Conservation (phyloP, 2,888 invertebrate genomes). For the Lasioglossum marginatum region DNA sequence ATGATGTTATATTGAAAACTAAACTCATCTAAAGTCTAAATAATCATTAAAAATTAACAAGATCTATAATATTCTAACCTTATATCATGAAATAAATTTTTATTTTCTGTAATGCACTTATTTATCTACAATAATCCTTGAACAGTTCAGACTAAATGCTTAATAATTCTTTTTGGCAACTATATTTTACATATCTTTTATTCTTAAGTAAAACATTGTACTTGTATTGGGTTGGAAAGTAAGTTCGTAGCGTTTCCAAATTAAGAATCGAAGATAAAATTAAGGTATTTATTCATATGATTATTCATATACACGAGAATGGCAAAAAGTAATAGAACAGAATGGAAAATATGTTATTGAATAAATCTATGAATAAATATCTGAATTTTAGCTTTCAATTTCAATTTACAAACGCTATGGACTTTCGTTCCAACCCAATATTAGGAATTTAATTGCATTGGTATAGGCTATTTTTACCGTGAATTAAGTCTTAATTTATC, state of each 20-base stretch:
- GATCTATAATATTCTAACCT: background rate
- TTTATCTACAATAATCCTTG: background rate
- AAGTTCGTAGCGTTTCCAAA: no score
- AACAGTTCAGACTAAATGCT: constrained; percentile 2
- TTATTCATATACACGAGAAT: no score
- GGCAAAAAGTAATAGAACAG: no score
- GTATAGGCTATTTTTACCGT: background rate
- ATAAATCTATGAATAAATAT: no score
- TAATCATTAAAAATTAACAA: constrained; percentile 19
- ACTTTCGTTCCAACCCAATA: no score
- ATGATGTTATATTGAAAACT: background rate
- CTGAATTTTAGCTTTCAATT: no score
- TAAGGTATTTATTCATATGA: no score
- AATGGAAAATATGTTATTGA: no score
- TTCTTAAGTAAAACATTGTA: constrained; percentile 11
- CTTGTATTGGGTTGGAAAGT: background rate
- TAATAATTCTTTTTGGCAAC: constrained; percentile 15
- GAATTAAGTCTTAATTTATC: background rate
- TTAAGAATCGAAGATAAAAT: no score
- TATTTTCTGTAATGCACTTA: background rate
- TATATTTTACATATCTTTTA: background rate
- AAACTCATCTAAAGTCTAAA: constrained; percentile 15
- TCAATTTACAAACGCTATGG: no score
- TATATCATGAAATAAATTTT: constrained; percentile 8
- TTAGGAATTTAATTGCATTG: constrained; percentile 12